Conservation (phyloP, 2,797 vertebrate genomes). For the Capromys pilorides region DNA sequence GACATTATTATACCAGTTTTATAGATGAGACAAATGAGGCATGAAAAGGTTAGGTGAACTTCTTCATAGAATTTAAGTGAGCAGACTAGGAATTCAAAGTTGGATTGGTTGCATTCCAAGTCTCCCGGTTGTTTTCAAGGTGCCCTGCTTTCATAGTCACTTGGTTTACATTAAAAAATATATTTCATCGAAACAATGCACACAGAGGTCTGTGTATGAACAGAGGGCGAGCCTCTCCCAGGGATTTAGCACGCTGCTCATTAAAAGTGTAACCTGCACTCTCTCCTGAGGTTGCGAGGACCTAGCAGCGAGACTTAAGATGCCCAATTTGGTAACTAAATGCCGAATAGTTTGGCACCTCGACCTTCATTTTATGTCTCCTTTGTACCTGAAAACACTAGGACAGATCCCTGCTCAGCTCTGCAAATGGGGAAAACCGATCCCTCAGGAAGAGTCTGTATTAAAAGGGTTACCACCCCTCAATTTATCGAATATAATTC, state of each 20-base stretch:
- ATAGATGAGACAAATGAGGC: conserved; percentile 12
- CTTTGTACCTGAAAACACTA: neutral
- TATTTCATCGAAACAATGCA: neutral
- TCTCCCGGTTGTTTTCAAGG: neutral
- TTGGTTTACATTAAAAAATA: neutral
- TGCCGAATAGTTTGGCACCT: neutral
- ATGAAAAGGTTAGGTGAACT: neutral
- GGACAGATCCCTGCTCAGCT: neutral
- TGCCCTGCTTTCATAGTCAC: neutral
- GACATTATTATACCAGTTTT: conserved; percentile 5
- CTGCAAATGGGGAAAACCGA: neutral
- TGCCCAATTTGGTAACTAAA: neutral
- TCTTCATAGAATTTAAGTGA: neutral
- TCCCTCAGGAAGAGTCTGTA: neutral
- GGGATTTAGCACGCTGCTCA: neutral
- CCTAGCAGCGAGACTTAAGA: neutral
- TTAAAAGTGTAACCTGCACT: neutral
- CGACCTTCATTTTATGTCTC: neutral
- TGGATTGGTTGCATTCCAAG: neutral
- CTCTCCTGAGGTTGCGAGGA: neutral
- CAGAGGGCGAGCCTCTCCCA: neutral
- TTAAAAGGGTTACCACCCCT: neutral
- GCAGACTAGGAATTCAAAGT: conserved; percentile 17
- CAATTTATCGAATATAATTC: neutral
- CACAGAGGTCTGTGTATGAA: neutral